Percentiles rank a stretch among this genome's conserved stretches.
Conservation (phyloP, 2,888 invertebrate species). For the Sussaba pulchella region DNA sequence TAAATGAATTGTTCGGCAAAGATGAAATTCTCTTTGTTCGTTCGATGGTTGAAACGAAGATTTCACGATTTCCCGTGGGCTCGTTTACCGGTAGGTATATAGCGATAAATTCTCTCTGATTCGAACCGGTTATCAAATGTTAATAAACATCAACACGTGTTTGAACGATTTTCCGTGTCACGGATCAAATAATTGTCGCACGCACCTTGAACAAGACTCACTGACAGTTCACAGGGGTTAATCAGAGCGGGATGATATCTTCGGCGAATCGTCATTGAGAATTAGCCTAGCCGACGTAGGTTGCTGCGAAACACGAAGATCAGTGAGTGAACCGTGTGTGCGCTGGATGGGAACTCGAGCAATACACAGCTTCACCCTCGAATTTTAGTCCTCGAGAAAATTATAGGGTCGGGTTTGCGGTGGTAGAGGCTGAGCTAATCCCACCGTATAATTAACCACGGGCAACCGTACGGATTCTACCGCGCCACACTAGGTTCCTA, state of each 20-base stretch:
- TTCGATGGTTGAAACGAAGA: no score
- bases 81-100: no score
- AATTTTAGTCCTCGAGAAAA: constrained; percentile 81
- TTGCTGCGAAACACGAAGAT: constrained; percentile 28
- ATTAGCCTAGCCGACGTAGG: constrained; percentile 9
- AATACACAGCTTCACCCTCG: constrained; percentile 74
- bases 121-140: no score
- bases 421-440: constrained; percentile 79
- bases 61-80: no score
- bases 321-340: constrained; percentile 59
- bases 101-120: no score
- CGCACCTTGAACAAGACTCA: constrained; percentile 50
- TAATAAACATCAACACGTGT: no score
- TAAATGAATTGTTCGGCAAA: no score
- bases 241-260: constrained; percentile 72
- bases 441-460: constrained; percentile 83
- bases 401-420: constrained; percentile 80
- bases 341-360: constrained; percentile 57
- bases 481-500: constrained; percentile 70
- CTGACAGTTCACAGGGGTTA: constrained; percentile 64
- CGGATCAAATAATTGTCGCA: no score
- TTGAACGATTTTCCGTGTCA: no score
- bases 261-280: constrained; percentile 58
- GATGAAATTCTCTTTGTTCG: no score
- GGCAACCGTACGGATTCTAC: constrained; percentile 75